A percentile compares a stretch with the other conserved stretches of the same genome.
Evolutionary conservation across 2,797 vertebrate genomes (phyloP).

Genomic region (Paedocypris micromegethes): DNA sequence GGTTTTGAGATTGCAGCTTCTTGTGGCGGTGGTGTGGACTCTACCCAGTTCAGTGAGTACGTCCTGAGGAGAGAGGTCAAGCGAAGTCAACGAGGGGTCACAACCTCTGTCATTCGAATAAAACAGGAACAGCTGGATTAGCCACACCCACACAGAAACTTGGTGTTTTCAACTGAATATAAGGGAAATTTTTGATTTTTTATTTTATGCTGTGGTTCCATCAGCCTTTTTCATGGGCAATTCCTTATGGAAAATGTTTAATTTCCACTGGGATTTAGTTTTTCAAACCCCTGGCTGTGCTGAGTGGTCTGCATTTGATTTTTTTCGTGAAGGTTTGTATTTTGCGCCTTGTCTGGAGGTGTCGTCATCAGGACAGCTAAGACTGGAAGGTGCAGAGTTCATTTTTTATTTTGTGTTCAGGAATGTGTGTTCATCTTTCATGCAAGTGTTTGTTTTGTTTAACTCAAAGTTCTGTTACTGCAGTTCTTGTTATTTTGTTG

Average conservation of each 20-base stretch:
- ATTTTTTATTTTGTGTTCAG: conserved; percentile 15
- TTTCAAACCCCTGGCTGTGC: neutral
- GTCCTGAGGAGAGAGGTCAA: conserved; percentile 79
- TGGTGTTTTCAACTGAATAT: conserved; percentile 25
- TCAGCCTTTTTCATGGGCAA: conserved; percentile 12
- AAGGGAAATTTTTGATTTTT: conserved; percentile 9
- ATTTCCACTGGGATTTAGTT: conserved; percentile 2
- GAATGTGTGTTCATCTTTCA: neutral
- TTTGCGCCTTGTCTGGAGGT: conserved; percentile 26
- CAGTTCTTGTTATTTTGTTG: too few relatives aligned
- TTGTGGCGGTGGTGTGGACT: conserved; percentile 90
- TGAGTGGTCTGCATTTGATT: neutral
- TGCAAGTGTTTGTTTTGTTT: too few relatives aligned
- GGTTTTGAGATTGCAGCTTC: conserved; percentile 90
- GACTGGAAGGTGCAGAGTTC: conserved; percentile 1
- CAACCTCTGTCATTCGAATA: conserved; percentile 75
- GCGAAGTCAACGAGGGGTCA: conserved; percentile 65
- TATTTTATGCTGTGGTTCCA: conserved; percentile 18
- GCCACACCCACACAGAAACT: conserved; percentile 34
- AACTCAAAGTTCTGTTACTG: too few relatives aligned
- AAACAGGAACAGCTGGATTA: conserved; percentile 88
- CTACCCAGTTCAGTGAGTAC: conserved; percentile 94
- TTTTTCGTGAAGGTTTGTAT: conserved; percentile 49
- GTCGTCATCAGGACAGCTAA: conserved; percentile 11
- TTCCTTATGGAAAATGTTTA: neutral